These are phyloP conservation scores for Branchinecta lindahli DNA, from an alignment of 1,140 invertebrate species.

Conservation along the genomic window DNA sequence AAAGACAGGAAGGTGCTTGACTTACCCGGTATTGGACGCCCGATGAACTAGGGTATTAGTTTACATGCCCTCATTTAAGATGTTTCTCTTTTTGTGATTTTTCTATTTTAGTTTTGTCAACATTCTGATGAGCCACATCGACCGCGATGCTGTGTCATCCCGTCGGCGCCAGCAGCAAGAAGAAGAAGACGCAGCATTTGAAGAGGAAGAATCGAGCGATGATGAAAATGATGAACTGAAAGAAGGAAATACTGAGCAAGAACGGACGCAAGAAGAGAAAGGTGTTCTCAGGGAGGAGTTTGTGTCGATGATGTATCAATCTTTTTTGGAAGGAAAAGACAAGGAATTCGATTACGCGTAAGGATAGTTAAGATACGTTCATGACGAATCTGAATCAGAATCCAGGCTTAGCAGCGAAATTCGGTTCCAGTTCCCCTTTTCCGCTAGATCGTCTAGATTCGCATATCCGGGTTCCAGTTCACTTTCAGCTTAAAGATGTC, in stretches of 20 bases:
- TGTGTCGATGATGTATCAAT: conserved; percentile 66
- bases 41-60: too few species aligned
- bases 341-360: conserved; percentile 62
- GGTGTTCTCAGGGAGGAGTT: conserved; percentile 62
- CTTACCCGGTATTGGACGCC: too few species aligned
- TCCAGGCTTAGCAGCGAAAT: not conserved
- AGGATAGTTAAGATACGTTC: conserved; percentile 12
- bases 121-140: conserved; percentile 34
- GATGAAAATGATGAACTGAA: conserved; percentile 24
- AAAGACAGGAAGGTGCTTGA: too few species aligned
- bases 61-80: too few species aligned
- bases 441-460: not conserved
- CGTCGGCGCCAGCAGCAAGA: conserved; percentile 43
- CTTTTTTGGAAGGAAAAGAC: conserved; percentile 70
- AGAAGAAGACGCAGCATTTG: conserved; percentile 39
- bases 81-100: too few species aligned
- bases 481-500: too few species aligned
- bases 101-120: conserved; percentile 26
- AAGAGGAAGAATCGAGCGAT: conserved; percentile 36
- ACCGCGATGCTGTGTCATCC: conserved; percentile 37
- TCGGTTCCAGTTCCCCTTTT: not conserved
- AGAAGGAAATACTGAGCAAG: conserved; percentile 20
- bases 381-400: not conserved
- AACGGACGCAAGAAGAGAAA: conserved; percentile 21
- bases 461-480: too few species aligned